Base-by-base conservation (phyloP, 2,113 vertebrate genomes). In the Peucedramus taeniatus region DNA sequence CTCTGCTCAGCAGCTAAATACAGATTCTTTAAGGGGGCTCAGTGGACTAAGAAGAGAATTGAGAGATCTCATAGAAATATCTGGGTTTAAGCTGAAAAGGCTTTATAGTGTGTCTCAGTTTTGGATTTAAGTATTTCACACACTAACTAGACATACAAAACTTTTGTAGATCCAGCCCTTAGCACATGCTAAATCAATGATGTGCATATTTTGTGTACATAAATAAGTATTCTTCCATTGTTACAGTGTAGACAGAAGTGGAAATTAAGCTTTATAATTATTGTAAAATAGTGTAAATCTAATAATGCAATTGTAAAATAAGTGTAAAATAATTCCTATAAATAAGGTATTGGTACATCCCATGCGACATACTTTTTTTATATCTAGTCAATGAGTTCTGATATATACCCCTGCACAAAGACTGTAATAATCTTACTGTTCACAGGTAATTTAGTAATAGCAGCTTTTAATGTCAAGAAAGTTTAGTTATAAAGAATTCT, bases 171-270 rank as follows among this genome's bases (percentile, higher is more conserved):
- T 5, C 3, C 24, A 47, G 49, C 7, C 31, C 28, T 76, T 35
- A 61, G 31, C 23, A 60, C 8, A 30, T 26, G 21, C 8, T 60
- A 54, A 64, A 77, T 24, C 40, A 86, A 69, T 30, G 14, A 49
- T 0, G 0, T 13, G 37, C 5, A 4, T 4, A 1, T 27, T 82
- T n/a, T 13, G 4, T 28, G 12, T 39, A 71, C 22, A 26, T 21
- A 64, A 69, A 35, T 19, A 27, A 40, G 21, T 71, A 54, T 14
- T 75, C 5, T 57, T 56, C 47, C 39, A 23, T 13, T 70, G 10
- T 40, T 81, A 35, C 0, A 6, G 7, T 49, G 14, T 31, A 77
- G 13, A 35, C 10, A 42, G 26, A 83, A 49, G 4, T 35, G 7
- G 24, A 74, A 83, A 61, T 74, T 17, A 65, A 56, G 15, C 10